Conservation (phyloP, 2,888 invertebrate genomes). For the Elysia crispata region DNA sequence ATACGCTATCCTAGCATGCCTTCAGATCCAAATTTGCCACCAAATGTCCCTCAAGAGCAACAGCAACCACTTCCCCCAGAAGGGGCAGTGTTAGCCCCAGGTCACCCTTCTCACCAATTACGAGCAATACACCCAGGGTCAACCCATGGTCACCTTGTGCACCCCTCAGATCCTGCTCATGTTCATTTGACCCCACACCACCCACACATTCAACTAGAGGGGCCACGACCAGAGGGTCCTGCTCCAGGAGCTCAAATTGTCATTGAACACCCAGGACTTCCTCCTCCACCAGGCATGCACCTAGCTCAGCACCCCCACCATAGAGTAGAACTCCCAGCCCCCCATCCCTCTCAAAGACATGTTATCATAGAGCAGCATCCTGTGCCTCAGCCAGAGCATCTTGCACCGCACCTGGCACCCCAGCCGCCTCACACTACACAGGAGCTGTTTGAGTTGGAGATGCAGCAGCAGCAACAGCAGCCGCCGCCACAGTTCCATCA, state of each 20-base stretch:
- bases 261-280: conserved; percentile 39
- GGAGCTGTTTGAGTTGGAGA: conserved; percentile 44
- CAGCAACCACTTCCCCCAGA: not conserved
- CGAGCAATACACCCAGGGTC: conserved; percentile 23
- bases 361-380: conserved; percentile 43
- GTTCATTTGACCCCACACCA: conserved; percentile 38
- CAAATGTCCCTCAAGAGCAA: conserved; percentile 17
- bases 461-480: conserved; percentile 39
- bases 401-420: conserved; percentile 20
- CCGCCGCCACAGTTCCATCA: conserved; percentile 49
- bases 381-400: conserved; percentile 30
- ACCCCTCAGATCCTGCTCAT: conserved; percentile 39
- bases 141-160: conserved; percentile 40
- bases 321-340: conserved; percentile 35
- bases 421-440: conserved; percentile 29
- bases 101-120: not conserved
- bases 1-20: conserved; percentile 42
- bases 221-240: conserved; percentile 24
- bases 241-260: conserved; percentile 40
- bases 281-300: conserved; percentile 37
- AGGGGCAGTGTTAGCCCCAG: not conserved
- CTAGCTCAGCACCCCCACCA: conserved; percentile 39
- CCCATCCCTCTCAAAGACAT: conserved; percentile 21
- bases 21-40: conserved; percentile 45
- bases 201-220: conserved; percentile 43